Evolutionary conservation across 1,140 invertebrate genomes (phyloP).

Genomic region (Pararge aegeria): DNA sequence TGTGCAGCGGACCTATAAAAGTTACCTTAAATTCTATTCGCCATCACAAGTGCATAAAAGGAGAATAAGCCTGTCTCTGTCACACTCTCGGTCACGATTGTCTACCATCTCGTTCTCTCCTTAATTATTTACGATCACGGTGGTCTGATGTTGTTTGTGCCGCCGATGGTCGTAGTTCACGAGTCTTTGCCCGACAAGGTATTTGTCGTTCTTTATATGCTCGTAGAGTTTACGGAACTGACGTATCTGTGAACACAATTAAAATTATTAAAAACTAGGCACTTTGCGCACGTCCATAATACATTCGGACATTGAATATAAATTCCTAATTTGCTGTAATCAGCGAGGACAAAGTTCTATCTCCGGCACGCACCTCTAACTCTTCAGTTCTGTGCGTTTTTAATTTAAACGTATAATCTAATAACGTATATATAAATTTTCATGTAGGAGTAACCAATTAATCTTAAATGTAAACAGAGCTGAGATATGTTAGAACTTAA

Average conservation of each 20-base stretch:
- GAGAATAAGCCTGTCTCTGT: constrained; percentile 13
- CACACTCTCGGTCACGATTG: constrained; percentile 15
- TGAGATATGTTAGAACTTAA: too few species aligned
- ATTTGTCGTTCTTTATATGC: constrained; percentile 99
- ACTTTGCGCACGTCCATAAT: too few species aligned
- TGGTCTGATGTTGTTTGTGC: constrained; percentile 78
- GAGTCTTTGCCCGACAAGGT: constrained; percentile 95
- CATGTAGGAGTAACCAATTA: too few species aligned
- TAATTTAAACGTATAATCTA: too few species aligned
- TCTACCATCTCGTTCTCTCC: not conserved
- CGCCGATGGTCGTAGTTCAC: constrained; percentile 96
- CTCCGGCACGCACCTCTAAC: too few species aligned
- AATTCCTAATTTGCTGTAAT: too few species aligned
- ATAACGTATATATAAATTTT: too few species aligned
- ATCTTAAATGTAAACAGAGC: too few species aligned
- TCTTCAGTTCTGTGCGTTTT: too few species aligned
- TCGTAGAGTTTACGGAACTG: constrained; percentile 97
- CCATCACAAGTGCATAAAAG: constrained; percentile 25
- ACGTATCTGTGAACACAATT: constrained; percentile 81
- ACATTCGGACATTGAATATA: too few species aligned
- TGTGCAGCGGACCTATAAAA: not conserved
- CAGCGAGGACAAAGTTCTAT: too few species aligned
- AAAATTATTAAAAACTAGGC: too few species aligned
- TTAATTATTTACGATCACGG: constrained; percentile 37
- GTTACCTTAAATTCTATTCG: constrained; percentile 9